Evolutionary conservation across 2,113 vertebrate genomes (phyloP).

Genomic region (Rhabdornis inornatus): DNA sequence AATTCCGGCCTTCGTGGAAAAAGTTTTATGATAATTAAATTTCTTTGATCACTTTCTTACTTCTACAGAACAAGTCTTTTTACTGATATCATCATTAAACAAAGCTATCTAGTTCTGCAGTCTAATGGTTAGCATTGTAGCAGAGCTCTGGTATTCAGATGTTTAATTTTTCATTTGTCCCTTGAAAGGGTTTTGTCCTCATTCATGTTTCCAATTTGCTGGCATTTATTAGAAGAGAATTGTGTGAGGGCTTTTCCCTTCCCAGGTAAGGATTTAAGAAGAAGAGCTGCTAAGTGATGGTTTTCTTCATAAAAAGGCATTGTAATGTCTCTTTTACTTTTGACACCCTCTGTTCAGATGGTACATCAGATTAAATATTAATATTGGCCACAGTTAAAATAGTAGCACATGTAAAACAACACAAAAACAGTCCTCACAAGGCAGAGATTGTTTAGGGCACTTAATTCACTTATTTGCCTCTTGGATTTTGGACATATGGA

Average conservation of each 20-base stretch:
- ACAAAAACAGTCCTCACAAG: not conserved
- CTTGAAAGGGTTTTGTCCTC: not conserved
- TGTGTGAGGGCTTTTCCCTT: not conserved
- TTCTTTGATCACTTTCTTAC: not conserved
- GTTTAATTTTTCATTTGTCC: not conserved
- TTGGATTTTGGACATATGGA: not conserved
- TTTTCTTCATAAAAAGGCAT: not conserved
- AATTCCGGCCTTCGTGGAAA: not conserved
- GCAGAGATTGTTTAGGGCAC: not conserved
- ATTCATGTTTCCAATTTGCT: not conserved
- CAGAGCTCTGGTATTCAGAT: not conserved
- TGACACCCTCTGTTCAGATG: not conserved
- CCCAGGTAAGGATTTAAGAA: not conserved
- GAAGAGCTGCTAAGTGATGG: not conserved
- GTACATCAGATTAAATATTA: not conserved
- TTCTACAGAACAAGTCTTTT: not conserved
- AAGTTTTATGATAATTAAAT: not conserved
- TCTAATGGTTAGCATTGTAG: not conserved
- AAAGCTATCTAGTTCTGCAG: not conserved
- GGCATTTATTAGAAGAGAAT: not conserved
- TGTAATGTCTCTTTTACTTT: not conserved
- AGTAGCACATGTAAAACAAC: not conserved
- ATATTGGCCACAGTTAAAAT: not conserved
- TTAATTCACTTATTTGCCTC: not conserved
- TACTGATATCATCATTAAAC: not conserved